Conservation (phyloP, 2,797 vertebrate genomes). For the Erithacus rubecula region DNA sequence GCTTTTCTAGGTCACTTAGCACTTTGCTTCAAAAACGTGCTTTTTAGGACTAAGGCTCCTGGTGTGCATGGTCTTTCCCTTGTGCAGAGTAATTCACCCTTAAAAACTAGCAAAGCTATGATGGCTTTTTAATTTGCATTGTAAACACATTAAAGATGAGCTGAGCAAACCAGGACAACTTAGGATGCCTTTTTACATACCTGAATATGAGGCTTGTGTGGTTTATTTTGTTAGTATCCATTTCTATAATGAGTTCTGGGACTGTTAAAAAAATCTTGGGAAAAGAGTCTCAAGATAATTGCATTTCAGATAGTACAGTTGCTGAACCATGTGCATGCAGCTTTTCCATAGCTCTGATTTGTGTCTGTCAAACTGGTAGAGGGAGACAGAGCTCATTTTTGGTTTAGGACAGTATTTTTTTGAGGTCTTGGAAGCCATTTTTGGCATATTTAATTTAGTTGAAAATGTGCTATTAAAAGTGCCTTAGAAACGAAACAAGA, state of each 20-base stretch:
- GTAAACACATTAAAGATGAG: slow-evolving; percentile 65
- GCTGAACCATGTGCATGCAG: accelerated
- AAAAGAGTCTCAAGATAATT: background rate
- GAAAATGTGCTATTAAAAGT: background rate
- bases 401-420: background rate
- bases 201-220: background rate
- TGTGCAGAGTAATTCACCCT: slow-evolving; percentile 66
- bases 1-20: slow-evolving; percentile 68
- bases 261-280: background rate
- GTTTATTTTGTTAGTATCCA: slow-evolving; percentile 20
- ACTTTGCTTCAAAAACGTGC: slow-evolving; percentile 46
- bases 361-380: background rate
- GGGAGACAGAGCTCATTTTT: background rate
- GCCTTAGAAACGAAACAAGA: background rate
- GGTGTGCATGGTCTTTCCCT: slow-evolving; percentile 52
- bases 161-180: slow-evolving; percentile 20
- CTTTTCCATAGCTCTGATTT: background rate
- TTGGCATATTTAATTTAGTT: background rate
- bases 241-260: background rate
- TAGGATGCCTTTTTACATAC: slow-evolving; percentile 27
- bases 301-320: background rate
- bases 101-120: slow-evolving; percentile 55
- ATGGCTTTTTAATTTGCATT: slow-evolving; percentile 59
- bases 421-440: background rate
- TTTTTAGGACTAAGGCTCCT: slow-evolving; percentile 56